Conservation (phyloP, 2,888 invertebrate genomes). For the Acrobasis repandana region DNA sequence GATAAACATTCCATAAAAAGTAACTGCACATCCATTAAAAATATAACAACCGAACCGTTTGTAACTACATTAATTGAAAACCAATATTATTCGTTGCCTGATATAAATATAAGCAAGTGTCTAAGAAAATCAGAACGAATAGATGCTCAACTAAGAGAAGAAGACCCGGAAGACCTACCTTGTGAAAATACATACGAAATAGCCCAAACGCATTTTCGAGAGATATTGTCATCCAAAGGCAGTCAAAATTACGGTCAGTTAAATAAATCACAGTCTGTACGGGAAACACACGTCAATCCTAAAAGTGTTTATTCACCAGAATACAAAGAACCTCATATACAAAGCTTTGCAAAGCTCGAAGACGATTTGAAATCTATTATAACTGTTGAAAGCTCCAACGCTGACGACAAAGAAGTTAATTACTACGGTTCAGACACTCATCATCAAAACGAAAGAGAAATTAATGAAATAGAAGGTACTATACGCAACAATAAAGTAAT, state of each 20-base stretch:
- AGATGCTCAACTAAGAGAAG: slow-evolving; percentile 85
- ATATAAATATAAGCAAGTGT: slow-evolving; percentile 87
- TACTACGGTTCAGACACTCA: slow-evolving; percentile 66
- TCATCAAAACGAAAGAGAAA: slow-evolving; percentile 78
- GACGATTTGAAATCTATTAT: slow-evolving; percentile 77
- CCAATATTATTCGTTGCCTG: slow-evolving; percentile 88
- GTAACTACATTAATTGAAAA: slow-evolving; percentile 83
- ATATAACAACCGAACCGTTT: slow-evolving; percentile 77
- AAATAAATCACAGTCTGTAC: slow-evolving; percentile 57
- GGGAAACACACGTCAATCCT: slow-evolving; percentile 45
- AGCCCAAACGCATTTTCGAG: slow-evolving; percentile 69
- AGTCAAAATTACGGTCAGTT: slow-evolving; percentile 71
- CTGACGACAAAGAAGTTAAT: slow-evolving; percentile 62
- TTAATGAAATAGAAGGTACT: slow-evolving; percentile 79
- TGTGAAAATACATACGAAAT: slow-evolving; percentile 75
- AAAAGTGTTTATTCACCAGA: slow-evolving; percentile 54
- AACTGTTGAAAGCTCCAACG: slow-evolving; percentile 72
- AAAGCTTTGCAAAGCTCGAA: slow-evolving; percentile 69
- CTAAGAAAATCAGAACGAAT: slow-evolving; percentile 87
- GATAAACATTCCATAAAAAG: slow-evolving; percentile 66
- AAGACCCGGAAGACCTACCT: slow-evolving; percentile 70
- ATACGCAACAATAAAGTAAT: slow-evolving; percentile 76
- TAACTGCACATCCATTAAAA: slow-evolving; percentile 69
- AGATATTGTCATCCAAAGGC: slow-evolving; percentile 62
- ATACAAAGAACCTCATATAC: slow-evolving; percentile 60